A percentile compares a stretch with the other conserved stretches of the same genome.
These are phyloP conservation scores for Tapirus terrestris DNA, from an alignment of 2,113 vertebrate species.

Conservation along the genomic window DNA sequence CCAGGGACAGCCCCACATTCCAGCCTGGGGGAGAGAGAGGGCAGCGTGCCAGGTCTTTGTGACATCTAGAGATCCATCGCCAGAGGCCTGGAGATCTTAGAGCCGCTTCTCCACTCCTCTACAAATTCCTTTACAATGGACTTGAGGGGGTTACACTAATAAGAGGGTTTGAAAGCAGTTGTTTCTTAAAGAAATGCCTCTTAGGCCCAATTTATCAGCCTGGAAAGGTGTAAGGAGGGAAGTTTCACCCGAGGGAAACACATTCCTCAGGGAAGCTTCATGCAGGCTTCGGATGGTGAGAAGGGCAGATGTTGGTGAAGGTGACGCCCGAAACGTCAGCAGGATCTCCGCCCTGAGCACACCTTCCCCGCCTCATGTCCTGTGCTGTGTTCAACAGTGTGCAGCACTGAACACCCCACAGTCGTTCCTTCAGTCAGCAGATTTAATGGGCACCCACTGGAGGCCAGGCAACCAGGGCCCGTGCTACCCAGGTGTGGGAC, in stretches of 20 bases:
- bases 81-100: neutral
- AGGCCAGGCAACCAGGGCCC: neutral
- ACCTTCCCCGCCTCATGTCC: too few relatives aligned
- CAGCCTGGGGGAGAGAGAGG: neutral
- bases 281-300: neutral
- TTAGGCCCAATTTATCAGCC: neutral
- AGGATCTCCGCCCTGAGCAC: neutral
- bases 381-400: neutral
- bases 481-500: neutral
- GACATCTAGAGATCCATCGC: neutral
- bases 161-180: neutral
- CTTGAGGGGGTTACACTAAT: neutral
- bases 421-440: neutral
- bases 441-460: too few relatives aligned
- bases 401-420: accelerated
- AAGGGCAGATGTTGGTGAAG: neutral
- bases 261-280: neutral
- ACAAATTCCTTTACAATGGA: constrained; percentile 48
- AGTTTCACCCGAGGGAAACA: neutral
- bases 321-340: too few relatives aligned
- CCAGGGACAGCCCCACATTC: neutral
- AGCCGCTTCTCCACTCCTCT: neutral
- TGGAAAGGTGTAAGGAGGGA: neutral
- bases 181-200: neutral
- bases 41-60: neutral